Evolutionary conservation across 2,113 vertebrate genomes (phyloP).

Genomic region (Cyprichromis sp.): DNA sequence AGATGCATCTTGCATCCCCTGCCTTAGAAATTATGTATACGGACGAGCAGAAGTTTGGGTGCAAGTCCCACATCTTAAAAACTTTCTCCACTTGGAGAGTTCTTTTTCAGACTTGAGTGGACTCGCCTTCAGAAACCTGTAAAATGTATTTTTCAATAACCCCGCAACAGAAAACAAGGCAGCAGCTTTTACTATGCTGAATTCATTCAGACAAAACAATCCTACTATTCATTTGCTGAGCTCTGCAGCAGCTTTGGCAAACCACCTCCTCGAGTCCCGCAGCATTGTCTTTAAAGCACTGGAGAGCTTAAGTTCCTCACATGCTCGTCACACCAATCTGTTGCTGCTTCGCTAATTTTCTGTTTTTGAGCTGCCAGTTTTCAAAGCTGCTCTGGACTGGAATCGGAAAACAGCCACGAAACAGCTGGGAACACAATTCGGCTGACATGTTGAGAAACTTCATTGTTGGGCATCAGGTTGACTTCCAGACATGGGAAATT

Average conservation of each 20-base stretch:
- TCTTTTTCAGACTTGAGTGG: neutral
- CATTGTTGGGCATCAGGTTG: constrained; percentile 1
- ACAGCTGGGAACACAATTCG: constrained; percentile 16
- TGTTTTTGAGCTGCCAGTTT: constrained; percentile 20
- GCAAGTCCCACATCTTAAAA: neutral
- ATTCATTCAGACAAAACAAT: neutral
- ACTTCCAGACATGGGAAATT: constrained; percentile 48
- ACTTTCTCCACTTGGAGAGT: neutral
- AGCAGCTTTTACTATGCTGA: neutral
- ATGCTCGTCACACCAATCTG: constrained; percentile 4
- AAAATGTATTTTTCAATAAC: neutral
- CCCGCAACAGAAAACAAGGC: neutral
- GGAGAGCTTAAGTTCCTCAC: neutral
- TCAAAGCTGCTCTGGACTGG: neutral
- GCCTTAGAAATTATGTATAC: neutral
- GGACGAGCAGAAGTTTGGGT: neutral
- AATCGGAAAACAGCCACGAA: neutral
- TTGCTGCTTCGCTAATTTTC: neutral
- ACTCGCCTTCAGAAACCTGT: neutral
- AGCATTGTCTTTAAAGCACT: neutral
- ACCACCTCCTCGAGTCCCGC: neutral
- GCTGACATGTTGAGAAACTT: constrained; percentile 27
- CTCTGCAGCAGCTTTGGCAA: neutral
- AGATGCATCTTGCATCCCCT: neutral
- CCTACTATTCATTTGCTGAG: neutral